phyloP scores from a whole-genome alignment of 2,113 vertebrate species.

The Microtus richardsoni region DNA sequence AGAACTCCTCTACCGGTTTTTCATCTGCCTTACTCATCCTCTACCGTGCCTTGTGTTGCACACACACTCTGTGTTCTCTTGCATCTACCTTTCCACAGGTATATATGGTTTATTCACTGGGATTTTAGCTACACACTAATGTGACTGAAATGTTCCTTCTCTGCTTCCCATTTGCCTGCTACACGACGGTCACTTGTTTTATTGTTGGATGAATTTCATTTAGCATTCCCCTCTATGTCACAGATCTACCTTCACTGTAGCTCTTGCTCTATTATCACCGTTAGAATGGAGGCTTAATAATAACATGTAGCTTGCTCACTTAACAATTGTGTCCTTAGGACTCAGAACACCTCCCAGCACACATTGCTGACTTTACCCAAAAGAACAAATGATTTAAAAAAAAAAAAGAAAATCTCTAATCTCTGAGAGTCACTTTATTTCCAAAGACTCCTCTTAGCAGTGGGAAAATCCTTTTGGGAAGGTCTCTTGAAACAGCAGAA shows the following conservation, averaged over 20 bases:
- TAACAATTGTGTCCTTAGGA: background rate
- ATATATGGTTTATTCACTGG: background rate
- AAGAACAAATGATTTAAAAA: background rate
- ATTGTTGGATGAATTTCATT: background rate
- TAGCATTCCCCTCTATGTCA: background rate
- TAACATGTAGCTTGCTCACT: background rate
- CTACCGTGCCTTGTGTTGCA: background rate
- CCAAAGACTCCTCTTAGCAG: background rate
- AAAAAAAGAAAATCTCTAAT: background rate
- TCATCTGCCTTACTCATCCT: background rate
- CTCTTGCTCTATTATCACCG: background rate
- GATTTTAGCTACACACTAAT: background rate
- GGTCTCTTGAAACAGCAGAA: background rate
- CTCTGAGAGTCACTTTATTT: background rate
- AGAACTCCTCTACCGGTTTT: background rate
- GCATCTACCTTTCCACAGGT: background rate
- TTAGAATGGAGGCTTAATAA: background rate
- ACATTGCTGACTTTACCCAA: background rate
- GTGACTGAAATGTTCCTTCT: background rate
- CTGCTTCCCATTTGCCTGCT: rapidly evolving
- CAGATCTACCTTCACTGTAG: background rate
- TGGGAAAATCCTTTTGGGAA: background rate
- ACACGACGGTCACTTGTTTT: background rate
- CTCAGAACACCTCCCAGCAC: background rate
- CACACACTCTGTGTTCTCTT: background rate